Conservation (phyloP, 2,113 vertebrate genomes). For the Nycticebus coucang region DNA sequence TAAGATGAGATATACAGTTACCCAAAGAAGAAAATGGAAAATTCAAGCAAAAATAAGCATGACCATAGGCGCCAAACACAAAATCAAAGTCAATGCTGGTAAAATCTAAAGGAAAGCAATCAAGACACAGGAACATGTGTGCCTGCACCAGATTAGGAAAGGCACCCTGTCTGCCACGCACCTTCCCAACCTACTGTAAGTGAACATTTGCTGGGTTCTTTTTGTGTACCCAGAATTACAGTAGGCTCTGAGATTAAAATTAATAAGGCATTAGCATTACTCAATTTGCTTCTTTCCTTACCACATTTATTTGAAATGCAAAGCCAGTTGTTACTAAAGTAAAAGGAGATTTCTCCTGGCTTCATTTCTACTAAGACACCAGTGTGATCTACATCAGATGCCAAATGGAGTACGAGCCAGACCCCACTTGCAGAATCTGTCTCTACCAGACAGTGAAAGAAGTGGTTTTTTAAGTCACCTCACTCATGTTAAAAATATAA, state of each 20-base stretch:
- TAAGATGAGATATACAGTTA: not conserved
- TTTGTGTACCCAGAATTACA: not conserved
- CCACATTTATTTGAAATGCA: not conserved
- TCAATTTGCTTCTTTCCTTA: constrained; percentile 33
- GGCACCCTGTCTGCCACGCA: not conserved
- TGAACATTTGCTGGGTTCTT: not conserved
- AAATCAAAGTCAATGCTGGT: not conserved
- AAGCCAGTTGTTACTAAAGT: not conserved
- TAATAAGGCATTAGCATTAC: not conserved
- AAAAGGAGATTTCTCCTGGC: not conserved
- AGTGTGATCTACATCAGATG: not conserved
- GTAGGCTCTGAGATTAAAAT: not conserved
- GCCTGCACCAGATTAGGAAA: not conserved
- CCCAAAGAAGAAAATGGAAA: not conserved
- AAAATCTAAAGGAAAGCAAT: not conserved
- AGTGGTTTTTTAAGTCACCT: not conserved
- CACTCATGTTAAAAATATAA: not conserved
- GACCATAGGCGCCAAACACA: not conserved
- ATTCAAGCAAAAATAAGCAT: not conserved
- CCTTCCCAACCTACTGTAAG: not conserved
- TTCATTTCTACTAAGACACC: not conserved
- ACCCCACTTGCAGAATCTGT: not conserved
- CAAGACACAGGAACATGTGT: not conserved
- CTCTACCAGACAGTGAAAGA: not conserved
- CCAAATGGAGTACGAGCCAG: not conserved